Evolutionary conservation across 2,113 vertebrate genomes (phyloP), one percentile per base, ranked within the genome.

Genomic region (Bagarius yarrelli): DNA sequence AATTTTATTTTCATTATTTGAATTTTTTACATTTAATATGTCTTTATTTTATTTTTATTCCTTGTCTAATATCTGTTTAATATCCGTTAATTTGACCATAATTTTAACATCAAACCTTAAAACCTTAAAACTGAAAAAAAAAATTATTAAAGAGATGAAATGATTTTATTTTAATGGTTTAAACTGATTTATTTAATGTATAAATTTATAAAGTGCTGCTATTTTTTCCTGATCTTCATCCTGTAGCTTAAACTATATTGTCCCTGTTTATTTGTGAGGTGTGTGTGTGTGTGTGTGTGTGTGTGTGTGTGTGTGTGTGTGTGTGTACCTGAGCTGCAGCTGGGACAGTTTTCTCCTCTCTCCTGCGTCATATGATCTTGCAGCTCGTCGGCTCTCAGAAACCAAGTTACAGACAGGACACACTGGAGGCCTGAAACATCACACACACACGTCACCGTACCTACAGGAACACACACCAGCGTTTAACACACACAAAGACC

Each of bases 331-430:
- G 90, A 95, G 85, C 40, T 96, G 96, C 76, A 95, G 91, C 61
- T 98, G 96, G 0, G 95, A 91, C 32, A 99, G 93, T 86, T 95
- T 95, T 86, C 94, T 91, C 86, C 98, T 85, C 98, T 85, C 86
- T 98, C 97, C 89, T 98, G 95, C 83, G 98, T 95, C 97, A 99
- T 95, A 89, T 99, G 97, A 0, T 96, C 97, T 80, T 96, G 96
- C 85, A 99, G 89, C 85, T 99, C 97, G 23, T 95, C 95, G 0
- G 96, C 95, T 77, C 95, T 93, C 83, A 99, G 93, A 32, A n/a
- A 96, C 87, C 32, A 95, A 88, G 88, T 98, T 96, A 87, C 97
- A 99, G 87, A 99, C 95, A 9, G 97, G 97, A 91, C 97, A 99
- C 82, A 95, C 91, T 0, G 97, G 97, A 63, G 94, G n/a, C n/a